Conservation (phyloP, 2,888 invertebrate species). For the Acleris cristana region DNA sequence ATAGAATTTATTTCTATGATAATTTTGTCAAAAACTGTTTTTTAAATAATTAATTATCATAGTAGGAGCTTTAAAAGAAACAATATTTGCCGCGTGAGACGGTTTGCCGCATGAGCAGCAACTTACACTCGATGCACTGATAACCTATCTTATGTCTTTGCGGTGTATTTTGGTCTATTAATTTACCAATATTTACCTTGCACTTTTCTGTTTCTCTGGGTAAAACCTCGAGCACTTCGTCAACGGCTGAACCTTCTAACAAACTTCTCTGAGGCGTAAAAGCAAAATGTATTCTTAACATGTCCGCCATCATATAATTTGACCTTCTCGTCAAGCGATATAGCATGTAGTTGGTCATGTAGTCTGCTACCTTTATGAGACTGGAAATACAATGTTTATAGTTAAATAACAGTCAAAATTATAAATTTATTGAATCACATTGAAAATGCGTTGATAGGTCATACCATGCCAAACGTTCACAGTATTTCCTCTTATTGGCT, state of each 20-base stretch:
- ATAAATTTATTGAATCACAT: neutral
- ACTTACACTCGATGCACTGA: too few relatives aligned
- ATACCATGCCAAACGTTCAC: slow-evolving; percentile 90
- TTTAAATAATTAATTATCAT: too few relatives aligned
- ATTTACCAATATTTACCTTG: slow-evolving; percentile 56
- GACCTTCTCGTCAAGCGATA: slow-evolving; percentile 86
- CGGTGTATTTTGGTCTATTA: too few relatives aligned
- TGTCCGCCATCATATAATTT: slow-evolving; percentile 81
- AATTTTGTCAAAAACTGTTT: too few relatives aligned
- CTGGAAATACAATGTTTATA: slow-evolving; percentile 61
- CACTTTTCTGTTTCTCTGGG: slow-evolving; percentile 71
- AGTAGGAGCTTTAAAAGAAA: too few relatives aligned
- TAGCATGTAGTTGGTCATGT: slow-evolving; percentile 87
- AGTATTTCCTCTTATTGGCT: slow-evolving; percentile 92
- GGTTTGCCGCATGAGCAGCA: too few relatives aligned
- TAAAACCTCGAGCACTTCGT: slow-evolving; percentile 78
- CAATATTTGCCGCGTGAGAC: too few relatives aligned
- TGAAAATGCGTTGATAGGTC: slow-evolving; percentile 9
- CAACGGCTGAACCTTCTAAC: slow-evolving; percentile 67
- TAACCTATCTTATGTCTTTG: too few relatives aligned
- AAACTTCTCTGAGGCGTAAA: slow-evolving; percentile 78
- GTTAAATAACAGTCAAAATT: neutral
- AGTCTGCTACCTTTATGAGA: slow-evolving; percentile 88
- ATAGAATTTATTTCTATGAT: too few relatives aligned
- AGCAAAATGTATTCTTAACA: slow-evolving; percentile 80